Evolutionary conservation across 2,113 vertebrate species (phyloP).

Genomic region (Zonotrichia leucophrys): DNA sequence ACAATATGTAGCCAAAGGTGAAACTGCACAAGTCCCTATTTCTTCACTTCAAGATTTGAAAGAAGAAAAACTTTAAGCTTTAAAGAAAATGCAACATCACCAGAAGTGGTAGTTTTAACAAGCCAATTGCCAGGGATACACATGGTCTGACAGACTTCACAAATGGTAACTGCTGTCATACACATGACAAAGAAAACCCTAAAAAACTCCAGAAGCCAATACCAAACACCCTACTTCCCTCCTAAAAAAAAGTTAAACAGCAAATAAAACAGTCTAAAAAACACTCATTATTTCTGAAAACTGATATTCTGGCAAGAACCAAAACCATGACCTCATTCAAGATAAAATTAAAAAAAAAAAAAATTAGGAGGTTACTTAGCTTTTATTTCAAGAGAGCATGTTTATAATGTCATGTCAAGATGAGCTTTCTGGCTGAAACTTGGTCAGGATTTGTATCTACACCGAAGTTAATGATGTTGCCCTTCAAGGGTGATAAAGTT

Average conservation of each 20-base stretch:
- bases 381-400: not conserved
- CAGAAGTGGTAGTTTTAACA: not conserved
- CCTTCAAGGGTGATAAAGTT: conserved; percentile 12
- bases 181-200: not conserved
- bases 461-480: not conserved
- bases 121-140: not conserved
- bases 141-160: not conserved
- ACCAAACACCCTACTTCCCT: not conserved
- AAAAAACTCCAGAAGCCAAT: not conserved
- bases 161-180: not conserved
- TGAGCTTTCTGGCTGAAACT: not conserved
- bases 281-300: not conserved
- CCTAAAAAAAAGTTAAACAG: not conserved
- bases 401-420: not conserved
- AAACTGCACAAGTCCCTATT: not conserved
- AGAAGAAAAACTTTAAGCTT: not conserved
- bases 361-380: not conserved
- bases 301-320: not conserved
- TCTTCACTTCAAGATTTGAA: not conserved
- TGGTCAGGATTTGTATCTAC: not conserved
- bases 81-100: not conserved
- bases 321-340: not conserved
- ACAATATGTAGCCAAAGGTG: not conserved
- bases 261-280: not conserved
- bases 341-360: not conserved